Evolutionary conservation across 2,797 vertebrate genomes (phyloP).

Genomic region (Mergus octosetaceus): DNA sequence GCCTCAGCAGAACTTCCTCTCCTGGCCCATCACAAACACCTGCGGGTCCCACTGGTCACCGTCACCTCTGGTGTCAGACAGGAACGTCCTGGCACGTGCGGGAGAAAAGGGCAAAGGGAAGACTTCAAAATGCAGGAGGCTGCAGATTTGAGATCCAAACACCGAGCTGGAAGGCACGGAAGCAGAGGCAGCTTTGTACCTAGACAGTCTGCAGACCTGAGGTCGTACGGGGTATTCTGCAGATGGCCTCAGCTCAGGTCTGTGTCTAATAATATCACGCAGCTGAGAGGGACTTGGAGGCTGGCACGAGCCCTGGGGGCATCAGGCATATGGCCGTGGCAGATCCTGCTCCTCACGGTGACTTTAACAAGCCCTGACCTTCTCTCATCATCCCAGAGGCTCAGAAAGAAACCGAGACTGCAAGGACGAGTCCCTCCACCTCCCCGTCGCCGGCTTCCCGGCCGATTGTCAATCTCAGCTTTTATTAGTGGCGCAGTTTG

Average conservation of each 20-base stretch:
- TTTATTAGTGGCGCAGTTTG: constrained; percentile 56
- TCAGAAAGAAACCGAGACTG: constrained; percentile 23
- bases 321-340: constrained; percentile 38
- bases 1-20: not conserved
- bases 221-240: not conserved
- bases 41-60: not conserved
- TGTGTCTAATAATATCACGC: not conserved
- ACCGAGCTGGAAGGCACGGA: not conserved
- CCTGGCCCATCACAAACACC: rapidly evolving
- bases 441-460: not conserved
- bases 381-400: constrained; percentile 65
- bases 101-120: not conserved
- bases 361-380: constrained; percentile 70
- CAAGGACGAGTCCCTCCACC: constrained; percentile 49
- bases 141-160: not conserved
- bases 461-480: constrained; percentile 39
- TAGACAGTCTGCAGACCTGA: not conserved
- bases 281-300: not conserved
- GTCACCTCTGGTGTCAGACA: not conserved
- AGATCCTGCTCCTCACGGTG: constrained; percentile 45
- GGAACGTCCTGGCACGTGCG: rapidly evolving
- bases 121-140: not conserved
- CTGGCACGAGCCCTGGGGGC: constrained; percentile 49
- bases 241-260: constrained; percentile 4
- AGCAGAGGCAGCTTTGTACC: not conserved